Conservation (phyloP, 2,888 invertebrate genomes). For the Tachina fera region DNA sequence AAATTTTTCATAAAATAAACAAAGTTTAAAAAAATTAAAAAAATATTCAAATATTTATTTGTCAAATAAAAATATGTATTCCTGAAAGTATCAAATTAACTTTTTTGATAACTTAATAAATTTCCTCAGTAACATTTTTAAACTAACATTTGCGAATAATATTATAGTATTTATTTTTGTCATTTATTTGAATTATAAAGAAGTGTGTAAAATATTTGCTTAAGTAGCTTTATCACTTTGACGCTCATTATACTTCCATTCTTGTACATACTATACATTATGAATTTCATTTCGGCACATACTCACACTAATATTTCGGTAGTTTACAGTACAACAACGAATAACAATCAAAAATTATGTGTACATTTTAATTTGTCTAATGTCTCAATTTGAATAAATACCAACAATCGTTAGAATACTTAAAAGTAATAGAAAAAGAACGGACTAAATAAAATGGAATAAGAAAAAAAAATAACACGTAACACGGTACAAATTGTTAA, state of each 20-base stretch:
- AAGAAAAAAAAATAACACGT: slow-evolving; percentile 70
- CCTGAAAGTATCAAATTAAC: too few species aligned
- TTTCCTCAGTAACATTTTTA: too few species aligned
- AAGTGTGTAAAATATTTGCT: too few species aligned
- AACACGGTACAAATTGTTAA: slow-evolving; percentile 43
- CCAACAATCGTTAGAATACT: slow-evolving; percentile 51
- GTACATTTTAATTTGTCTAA: slow-evolving; percentile 81
- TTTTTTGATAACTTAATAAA: too few species aligned
- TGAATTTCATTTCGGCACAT: slow-evolving; percentile 61
- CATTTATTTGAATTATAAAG: too few species aligned
- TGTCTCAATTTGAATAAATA: slow-evolving; percentile 82
- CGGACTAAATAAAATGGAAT: slow-evolving; percentile 61
- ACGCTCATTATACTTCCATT: not conserved
- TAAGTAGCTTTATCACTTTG: not conserved
- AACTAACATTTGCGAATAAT: too few species aligned
- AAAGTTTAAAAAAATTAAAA: too few species aligned
- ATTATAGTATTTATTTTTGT: too few species aligned
- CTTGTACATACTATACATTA: slow-evolving; percentile 22
- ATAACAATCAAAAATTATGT: slow-evolving; percentile 81
- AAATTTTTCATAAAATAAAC: too few species aligned
- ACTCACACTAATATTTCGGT: slow-evolving; percentile 5
- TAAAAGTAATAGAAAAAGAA: slow-evolving; percentile 40
- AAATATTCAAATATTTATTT: too few species aligned
- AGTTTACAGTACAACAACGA: slow-evolving; percentile 50
- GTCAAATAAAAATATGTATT: too few species aligned